These are phyloP conservation scores for Aldabrachelys gigantea DNA, from an alignment of 2,113 vertebrate genomes.

Conservation along the genomic window DNA sequence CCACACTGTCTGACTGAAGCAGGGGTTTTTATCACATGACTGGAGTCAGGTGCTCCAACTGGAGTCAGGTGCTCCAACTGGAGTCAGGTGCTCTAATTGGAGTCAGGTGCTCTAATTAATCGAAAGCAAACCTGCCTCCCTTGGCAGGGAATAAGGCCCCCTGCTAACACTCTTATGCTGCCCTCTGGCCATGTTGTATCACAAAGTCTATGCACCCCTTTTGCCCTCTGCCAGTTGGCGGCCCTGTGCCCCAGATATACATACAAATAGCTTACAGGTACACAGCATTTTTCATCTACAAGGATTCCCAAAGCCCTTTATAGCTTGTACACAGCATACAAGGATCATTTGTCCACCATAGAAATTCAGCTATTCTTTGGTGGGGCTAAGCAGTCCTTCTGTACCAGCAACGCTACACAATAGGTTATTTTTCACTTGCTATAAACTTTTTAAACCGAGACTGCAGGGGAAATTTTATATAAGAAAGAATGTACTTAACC, in stretches of 20 bases:
- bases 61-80: too few relatives aligned
- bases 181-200: too few relatives aligned
- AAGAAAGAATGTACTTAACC: conserved; percentile 2
- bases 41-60: too few relatives aligned
- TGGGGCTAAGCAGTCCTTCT: not conserved
- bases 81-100: too few relatives aligned
- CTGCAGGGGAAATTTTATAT: not conserved
- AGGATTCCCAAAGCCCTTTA: not conserved
- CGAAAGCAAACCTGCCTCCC: too few relatives aligned
- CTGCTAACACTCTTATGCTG: too few relatives aligned
- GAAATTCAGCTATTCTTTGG: not conserved
- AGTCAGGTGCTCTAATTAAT: too few relatives aligned
- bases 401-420: not conserved
- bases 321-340: not conserved
- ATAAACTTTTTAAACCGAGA: not conserved
- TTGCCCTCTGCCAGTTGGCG: not conserved
- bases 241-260: not conserved
- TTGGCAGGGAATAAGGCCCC: too few relatives aligned
- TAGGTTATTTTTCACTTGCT: not conserved
- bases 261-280: not conserved
- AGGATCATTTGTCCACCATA: not conserved
- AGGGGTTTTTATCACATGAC: too few relatives aligned
- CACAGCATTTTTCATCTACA: not conserved
- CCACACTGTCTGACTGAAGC: too few relatives aligned
- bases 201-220: not conserved